A percentile compares a stretch with the other conserved stretches of the same genome.
Evolutionary conservation across 35 echinoderm and acorn worm genomes (phyloP).

Genomic region (Heliocidaris erythrogramma): DNA sequence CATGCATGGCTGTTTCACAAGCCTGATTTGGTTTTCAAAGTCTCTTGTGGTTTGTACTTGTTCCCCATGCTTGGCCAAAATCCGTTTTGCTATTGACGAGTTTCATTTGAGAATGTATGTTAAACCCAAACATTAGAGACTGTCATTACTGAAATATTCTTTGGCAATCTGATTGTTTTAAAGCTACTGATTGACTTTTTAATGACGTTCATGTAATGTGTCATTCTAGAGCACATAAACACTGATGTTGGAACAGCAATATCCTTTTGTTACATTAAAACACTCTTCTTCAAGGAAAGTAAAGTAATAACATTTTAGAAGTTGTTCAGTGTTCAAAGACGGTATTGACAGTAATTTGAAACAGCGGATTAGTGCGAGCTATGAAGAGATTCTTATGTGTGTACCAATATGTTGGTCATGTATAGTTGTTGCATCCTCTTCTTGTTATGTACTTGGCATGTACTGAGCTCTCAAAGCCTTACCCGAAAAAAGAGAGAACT

Average conservation of each 20-base stretch:
- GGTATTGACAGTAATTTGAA: neutral
- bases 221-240: neutral
- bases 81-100: neutral
- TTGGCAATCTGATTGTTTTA: neutral
- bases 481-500: too few relatives aligned
- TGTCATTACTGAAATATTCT: neutral
- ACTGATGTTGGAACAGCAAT: neutral
- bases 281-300: neutral
- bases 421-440: too few relatives aligned
- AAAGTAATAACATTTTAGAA: neutral
- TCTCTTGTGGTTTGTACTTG: neutral
- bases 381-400: neutral
- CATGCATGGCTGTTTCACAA: neutral
- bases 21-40: neutral
- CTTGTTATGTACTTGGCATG: too few relatives aligned
- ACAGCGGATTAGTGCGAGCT: neutral
- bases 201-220: neutral
- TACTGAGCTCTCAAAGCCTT: too few relatives aligned
- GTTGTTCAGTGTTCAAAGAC: too few relatives aligned
- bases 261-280: neutral
- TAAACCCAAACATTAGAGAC: neutral
- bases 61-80: neutral
- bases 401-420: neutral
- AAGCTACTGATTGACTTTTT: neutral
- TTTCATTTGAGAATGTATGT: neutral